Percentiles rank a stretch among this genome's conserved stretches.
These are phyloP conservation scores for Tetranychus truncatus DNA, from an alignment of 2,888 invertebrate species.

Conservation along the genomic window DNA sequence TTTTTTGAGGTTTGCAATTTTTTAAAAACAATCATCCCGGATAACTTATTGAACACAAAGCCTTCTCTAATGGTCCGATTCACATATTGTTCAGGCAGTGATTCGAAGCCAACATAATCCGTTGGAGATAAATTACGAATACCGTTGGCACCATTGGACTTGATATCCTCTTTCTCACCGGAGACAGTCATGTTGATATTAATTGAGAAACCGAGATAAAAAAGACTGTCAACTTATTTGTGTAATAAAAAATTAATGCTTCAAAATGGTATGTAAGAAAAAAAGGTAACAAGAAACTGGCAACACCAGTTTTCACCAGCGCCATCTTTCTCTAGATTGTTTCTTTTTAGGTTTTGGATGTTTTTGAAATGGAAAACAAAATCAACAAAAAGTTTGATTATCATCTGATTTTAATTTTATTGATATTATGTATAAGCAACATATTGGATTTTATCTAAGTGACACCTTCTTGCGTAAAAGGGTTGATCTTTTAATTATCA, in stretches of 20 bases:
- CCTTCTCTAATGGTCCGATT: slow-evolving; percentile 15
- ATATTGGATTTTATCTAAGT: no score
- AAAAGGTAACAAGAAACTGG: not conserved
- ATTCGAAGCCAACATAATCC: slow-evolving; percentile 20
- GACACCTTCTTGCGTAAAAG: no score
- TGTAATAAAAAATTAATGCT: not conserved
- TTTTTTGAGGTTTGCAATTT: no score
- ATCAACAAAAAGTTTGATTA: no score
- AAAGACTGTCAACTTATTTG: not conserved
- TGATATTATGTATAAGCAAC: no score
- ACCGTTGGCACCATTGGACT: slow-evolving; percentile 1
- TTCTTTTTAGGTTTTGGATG: not conserved
- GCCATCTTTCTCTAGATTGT: not conserved
- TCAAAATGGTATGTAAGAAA: not conserved
- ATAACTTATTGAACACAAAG: slow-evolving; percentile 16
- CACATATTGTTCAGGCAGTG: slow-evolving; percentile 22
- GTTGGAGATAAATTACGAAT: slow-evolving; percentile 13
- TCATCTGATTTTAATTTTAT: no score
- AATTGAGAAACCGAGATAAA: not conserved
- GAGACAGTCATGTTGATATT: not conserved
- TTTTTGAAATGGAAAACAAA: no score
- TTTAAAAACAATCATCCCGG: no score
- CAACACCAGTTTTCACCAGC: not conserved
- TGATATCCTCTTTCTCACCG: not conserved
- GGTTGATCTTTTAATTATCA: no score